A percentile compares a stretch with the other conserved stretches of the same genome.
Conservation (phyloP, 2,113 vertebrate genomes). For the Marmota flaviventris region DNA sequence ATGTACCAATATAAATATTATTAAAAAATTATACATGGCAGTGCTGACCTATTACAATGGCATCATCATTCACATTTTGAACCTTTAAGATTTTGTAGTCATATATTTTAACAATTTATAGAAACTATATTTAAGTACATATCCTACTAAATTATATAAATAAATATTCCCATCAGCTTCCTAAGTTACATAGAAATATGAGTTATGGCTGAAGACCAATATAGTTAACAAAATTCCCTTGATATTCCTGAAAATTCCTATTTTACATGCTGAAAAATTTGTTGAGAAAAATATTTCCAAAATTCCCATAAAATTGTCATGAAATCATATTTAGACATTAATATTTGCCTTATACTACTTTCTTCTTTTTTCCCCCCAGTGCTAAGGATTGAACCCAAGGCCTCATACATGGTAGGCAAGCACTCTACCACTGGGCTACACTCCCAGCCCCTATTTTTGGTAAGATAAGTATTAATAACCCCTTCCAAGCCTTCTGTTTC, state of each 20-base stretch:
- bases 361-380: no score
- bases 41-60: no score
- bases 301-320: background rate
- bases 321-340: background rate
- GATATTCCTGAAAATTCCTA: background rate
- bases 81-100: background rate
- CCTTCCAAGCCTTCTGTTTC: background rate
- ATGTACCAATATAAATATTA: no score
- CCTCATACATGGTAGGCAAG: background rate
- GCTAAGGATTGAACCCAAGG: background rate
- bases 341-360: background rate
- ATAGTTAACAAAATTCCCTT: background rate
- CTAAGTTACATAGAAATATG: slow-evolving; percentile 6
- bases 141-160: background rate
- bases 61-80: background rate
- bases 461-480: background rate
- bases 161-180: background rate
- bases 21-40: background rate
- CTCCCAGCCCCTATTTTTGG: background rate
- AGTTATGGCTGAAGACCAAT: background rate
- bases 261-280: background rate
- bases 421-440: background rate
- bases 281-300: background rate
- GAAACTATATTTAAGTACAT: background rate
- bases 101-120: background rate